phyloP scores from a whole-genome alignment of 2,797 vertebrate species.

The Halcyon leucocephala region DNA sequence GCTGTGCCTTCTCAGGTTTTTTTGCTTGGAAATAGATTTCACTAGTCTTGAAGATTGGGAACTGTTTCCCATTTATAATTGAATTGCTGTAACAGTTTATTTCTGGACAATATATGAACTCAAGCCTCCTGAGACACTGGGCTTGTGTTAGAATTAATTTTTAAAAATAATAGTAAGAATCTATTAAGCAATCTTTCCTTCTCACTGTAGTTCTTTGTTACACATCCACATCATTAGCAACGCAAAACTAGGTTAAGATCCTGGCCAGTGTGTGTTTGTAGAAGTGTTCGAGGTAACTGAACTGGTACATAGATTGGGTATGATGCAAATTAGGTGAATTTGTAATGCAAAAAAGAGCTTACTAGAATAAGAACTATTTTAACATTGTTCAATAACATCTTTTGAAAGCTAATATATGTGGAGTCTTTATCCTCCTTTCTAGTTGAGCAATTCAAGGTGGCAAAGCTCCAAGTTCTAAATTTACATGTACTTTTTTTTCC shows the following conservation, averaged over 20 bases:
- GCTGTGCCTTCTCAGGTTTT: neutral
- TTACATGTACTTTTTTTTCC: neutral
- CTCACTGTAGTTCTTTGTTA: neutral
- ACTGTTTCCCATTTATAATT: neutral
- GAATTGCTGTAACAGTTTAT: neutral
- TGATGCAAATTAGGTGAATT: neutral
- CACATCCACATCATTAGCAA: too few relatives aligned
- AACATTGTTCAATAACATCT: neutral
- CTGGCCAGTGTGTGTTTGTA: neutral
- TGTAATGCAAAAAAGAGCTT: neutral
- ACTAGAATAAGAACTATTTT: neutral
- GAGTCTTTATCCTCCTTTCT: neutral
- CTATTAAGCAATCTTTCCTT: neutral
- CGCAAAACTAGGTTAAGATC: neutral
- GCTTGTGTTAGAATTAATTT: neutral
- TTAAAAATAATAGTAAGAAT: neutral
- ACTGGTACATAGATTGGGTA: accelerated
- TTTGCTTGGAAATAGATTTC: neutral
- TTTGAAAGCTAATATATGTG: neutral
- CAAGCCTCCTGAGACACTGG: neutral
- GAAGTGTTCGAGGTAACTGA: neutral
- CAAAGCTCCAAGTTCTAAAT: neutral
- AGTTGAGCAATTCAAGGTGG: neutral
- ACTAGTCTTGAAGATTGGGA: neutral
- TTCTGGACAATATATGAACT: neutral